Evolutionary conservation across 2,113 vertebrate genomes (phyloP), one percentile per base, ranked within the genome.

Genomic region (Salvator merianae): DNA sequence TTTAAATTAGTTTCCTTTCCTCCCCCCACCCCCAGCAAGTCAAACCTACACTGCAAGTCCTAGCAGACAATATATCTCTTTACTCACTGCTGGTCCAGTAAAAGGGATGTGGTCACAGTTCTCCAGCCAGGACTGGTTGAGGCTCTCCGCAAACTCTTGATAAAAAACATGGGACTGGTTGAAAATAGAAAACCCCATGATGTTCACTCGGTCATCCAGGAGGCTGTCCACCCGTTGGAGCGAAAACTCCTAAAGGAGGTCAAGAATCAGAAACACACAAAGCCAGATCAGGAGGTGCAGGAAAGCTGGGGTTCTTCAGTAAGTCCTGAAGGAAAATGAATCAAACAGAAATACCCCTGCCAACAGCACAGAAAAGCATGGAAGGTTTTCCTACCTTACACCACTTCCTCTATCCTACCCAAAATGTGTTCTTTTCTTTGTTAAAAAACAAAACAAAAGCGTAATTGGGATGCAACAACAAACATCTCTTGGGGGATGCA

Each of bases 111-210:
- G 99, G 88, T 99, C 99, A 32, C 99, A 99, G 94, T 99, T 99
- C 95, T 99, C 99, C 92, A 99, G 98, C 99, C 99, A 99, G 82
- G 98, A 99, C 84, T 98, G 97, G 93, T 98, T 98, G 95, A 99
- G 98, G 91, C 98, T 99, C 87, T 98, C 96, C 13, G 97, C 96
- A 90, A 99, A 99, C 92, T 99, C 98, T 95, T 98, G 97, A 95
- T 98, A 99, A 94, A 98, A 98, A 83, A 97, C 96, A 63, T 99
- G 98, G 2, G 98, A 98, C 87, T 96, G 96, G 95, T 99, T 99
- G 97, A 99, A 99, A 92, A 99, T 98, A 43, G 99, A 99, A 94
- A 99, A 99, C 2, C 98, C 98, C 73, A 99, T 90, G 77, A 99
- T 97, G 96, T 98, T 99, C 91, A 99, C 98, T 62, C 98, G 90